Conservation (phyloP, 1,140 invertebrate species). For the Atta cephalotes region DNA sequence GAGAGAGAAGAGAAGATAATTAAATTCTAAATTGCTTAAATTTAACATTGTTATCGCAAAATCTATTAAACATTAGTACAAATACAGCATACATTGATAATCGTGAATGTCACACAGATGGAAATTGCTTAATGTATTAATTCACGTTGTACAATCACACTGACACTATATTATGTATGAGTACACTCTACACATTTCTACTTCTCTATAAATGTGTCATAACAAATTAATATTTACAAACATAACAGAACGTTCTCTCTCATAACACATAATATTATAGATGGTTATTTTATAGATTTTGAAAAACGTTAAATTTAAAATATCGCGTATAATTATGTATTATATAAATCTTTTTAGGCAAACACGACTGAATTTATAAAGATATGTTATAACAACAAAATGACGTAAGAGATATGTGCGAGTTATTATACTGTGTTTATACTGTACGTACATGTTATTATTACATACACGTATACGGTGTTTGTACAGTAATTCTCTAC, state of each 20-base stretch:
- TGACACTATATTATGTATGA: neutral
- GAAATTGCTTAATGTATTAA: constrained; percentile 27
- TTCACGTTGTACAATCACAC: neutral
- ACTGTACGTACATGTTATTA: neutral
- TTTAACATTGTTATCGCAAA: constrained; percentile 24
- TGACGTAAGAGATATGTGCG: neutral
- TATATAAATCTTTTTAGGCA: neutral
- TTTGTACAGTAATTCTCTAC: constrained; percentile 22
- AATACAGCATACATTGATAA: neutral
- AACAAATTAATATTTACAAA: constrained; percentile 10
- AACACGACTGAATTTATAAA: neutral
- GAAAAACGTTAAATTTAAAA: neutral
- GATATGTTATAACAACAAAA: neutral
- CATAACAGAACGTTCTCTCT: neutral
- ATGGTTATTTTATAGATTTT: neutral
- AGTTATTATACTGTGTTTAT: constrained; percentile 16
- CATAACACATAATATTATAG: neutral
- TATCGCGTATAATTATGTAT: neutral
- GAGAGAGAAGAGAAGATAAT: constrained; percentile 19
- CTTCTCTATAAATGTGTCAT: neutral
- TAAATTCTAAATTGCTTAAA: constrained; percentile 25
- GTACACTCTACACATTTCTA: neutral
- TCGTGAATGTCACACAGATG: neutral
- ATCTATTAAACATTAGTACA: constrained; percentile 37
- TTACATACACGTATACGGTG: neutral